These are phyloP conservation scores for Leptobrachium leishanense DNA, from an alignment of 2,113 vertebrate species.

Conservation along the genomic window DNA sequence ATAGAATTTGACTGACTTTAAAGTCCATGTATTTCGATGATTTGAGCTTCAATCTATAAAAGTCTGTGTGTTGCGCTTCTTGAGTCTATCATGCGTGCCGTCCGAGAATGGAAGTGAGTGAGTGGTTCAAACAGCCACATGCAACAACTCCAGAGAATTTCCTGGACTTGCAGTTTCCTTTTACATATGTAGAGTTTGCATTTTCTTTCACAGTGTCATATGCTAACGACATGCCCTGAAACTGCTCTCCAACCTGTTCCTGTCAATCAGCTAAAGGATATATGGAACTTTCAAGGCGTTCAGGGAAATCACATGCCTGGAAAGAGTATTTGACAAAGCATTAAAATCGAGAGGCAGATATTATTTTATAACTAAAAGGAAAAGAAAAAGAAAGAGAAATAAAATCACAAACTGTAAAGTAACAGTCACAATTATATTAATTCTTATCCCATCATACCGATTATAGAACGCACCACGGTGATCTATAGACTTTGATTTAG, in stretches of 20 bases:
- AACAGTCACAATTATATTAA: no score
- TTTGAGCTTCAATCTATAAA: no score
- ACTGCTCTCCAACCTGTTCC: slow-evolving; percentile 56
- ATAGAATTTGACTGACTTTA: no score
- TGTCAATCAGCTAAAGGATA: slow-evolving; percentile 47
- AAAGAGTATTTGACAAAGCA: slow-evolving; percentile 18
- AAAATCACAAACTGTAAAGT: no score
- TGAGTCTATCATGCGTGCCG: not conserved
- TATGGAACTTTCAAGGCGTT: slow-evolving; percentile 9
- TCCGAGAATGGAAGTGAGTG: not conserved
- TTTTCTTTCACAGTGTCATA: slow-evolving; percentile 54
- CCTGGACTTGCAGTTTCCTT: slow-evolving; percentile 36
- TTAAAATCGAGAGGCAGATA: not conserved
- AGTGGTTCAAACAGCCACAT: not conserved
- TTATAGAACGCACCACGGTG: no score
- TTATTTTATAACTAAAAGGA: no score
- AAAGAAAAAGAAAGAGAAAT: no score
- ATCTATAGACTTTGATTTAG: no score
- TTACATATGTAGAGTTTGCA: slow-evolving; percentile 36
- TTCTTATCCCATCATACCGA: no score
- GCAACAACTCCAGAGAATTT: slow-evolving; percentile 13
- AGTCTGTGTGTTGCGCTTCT: no score
- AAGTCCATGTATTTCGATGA: no score
- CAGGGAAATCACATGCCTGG: slow-evolving; percentile 13
- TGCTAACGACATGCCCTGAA: slow-evolving; percentile 54